Conservation (phyloP, 2,113 vertebrate species). For the Ondatra zibethicus region DNA sequence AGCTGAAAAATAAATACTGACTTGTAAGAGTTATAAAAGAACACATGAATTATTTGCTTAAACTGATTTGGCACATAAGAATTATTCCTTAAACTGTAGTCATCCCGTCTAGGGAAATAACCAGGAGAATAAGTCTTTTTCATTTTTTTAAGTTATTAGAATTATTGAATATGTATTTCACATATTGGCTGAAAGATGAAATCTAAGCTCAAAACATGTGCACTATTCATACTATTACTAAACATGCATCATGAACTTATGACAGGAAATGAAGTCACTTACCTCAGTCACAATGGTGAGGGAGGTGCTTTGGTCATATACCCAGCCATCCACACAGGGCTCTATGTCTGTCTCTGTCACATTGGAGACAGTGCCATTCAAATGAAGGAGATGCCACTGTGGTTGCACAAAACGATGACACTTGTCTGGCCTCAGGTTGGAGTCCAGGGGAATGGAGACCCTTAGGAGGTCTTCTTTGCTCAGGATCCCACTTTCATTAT, state of each 20-base stretch:
- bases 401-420: constrained; percentile 28
- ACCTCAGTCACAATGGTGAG: constrained; percentile 77
- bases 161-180: neutral
- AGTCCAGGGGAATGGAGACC: constrained; percentile 42
- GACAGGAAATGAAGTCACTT: neutral
- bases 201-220: neutral
- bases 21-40: neutral
- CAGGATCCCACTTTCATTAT: neutral
- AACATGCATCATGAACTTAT: neutral
- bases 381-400: constrained; percentile 3
- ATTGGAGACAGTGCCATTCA: constrained; percentile 14
- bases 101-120: neutral
- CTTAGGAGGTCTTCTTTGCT: neutral
- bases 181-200: neutral
- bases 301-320: constrained; percentile 68
- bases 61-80: neutral
- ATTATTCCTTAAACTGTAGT: neutral
- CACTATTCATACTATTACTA: neutral
- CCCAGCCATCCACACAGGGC: constrained; percentile 76
- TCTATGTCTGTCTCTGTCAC: neutral
- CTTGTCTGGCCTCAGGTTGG: constrained; percentile 21
- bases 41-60: neutral
- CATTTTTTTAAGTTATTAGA: neutral
- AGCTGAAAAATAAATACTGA: neutral
- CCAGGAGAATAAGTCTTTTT: neutral